Base-by-base conservation (phyloP, 2,888 invertebrate species). In the Sinopyrophorus schimmeli region DNA sequence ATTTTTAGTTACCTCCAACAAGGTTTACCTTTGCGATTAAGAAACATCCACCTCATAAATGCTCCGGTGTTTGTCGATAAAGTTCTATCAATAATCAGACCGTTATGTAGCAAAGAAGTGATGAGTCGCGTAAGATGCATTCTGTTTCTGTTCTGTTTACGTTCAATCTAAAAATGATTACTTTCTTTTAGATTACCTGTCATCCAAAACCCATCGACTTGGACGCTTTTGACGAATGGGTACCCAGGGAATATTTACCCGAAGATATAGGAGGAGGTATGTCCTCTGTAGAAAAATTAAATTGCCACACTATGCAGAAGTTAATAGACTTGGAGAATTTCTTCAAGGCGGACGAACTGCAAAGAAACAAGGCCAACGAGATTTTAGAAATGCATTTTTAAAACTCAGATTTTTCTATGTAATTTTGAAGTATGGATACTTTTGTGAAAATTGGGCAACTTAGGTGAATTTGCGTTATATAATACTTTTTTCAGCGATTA, bases 1-100 rank as follows among this genome's bases (percentile, higher is more conserved):
- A 83, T 84, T 69, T 82, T 84, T 72, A 76, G 77, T 48, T 87
- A 83, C 67, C 68, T 86, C 2, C 85, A 87, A 66, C 85, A 87
- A 59, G 86, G 80, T 9, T 68, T 83, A 69, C 85, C 86, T 0
- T 77, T 84, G 2, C 77, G 82, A 46, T 76, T 87, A 68, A 79
- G 79, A 56, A 81, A 77, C 0, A 82, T 86, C 40, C 84, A 87
- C 64, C 77, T 87, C 1, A 68, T 87, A 34, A 87, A 87, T 60
- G 70, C 70, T 0, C 68, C 71, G 0, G 73, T 75, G 60, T 73
- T 78, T 47, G 64, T 77, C 37, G 74, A 77, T 53, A 77, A 76
- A 62, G 55, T 77, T 16, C 64, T 78, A 61, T 55, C 70, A 1
- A 63, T 78, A 10, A 39, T 77, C 1, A 74, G 64, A 52, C 83